Evolutionary conservation across 2,888 invertebrate species (phyloP).

Genomic region (Pristionchus maxplancki): DNA sequence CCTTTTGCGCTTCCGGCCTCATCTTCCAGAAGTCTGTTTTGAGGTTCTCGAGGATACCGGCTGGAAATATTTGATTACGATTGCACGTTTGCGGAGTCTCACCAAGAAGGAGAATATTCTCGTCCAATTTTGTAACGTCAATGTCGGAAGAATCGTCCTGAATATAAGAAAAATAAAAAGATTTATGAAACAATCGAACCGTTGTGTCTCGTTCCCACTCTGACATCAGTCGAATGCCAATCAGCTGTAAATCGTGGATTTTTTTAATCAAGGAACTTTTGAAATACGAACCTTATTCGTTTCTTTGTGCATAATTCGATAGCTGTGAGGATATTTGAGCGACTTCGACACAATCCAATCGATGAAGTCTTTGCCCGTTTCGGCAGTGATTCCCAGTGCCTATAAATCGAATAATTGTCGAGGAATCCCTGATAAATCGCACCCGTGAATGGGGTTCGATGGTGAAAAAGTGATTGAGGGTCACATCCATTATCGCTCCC

Average conservation of each 20-base stretch:
- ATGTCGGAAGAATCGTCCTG: not conserved
- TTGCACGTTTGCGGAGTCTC: too few species aligned
- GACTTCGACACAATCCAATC: not conserved
- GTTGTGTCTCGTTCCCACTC: not conserved
- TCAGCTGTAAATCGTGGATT: not conserved
- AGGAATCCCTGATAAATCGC: too few species aligned
- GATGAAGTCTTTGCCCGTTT: not conserved
- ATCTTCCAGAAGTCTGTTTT: not conserved
- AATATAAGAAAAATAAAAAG: too few species aligned
- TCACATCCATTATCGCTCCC: not conserved
- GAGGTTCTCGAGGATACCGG: not conserved
- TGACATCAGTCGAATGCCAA: constrained; percentile 5
- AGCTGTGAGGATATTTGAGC: constrained; percentile 6
- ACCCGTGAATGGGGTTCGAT: constrained; percentile 29
- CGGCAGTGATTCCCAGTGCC: not conserved
- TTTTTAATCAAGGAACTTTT: too few species aligned
- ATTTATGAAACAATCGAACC: not conserved
- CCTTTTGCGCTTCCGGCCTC: not conserved
- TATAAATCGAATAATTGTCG: not conserved
- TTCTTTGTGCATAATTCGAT: not conserved
- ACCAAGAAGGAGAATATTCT: not conserved
- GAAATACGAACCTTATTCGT: not conserved
- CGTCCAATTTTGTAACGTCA: not conserved
- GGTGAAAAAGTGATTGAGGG: constrained; percentile 3
- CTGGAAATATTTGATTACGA: not conserved